phyloP scores from a whole-genome alignment of 2,888 invertebrate genomes.

The Mamestra brassicae region DNA sequence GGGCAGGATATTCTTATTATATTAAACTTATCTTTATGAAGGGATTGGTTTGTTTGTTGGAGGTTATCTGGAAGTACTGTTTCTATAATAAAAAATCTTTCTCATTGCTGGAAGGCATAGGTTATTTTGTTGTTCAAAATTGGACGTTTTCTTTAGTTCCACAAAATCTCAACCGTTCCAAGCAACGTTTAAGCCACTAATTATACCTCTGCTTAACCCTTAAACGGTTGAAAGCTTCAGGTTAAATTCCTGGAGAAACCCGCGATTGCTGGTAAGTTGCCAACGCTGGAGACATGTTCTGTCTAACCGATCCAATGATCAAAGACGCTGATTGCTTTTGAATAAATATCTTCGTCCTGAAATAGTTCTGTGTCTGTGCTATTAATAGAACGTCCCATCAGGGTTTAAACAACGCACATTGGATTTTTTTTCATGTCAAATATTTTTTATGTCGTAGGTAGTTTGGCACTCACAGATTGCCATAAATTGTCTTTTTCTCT shows the following conservation, averaged over 20 bases:
- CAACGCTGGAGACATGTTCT: constrained; percentile 36
- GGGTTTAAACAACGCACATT: background rate
- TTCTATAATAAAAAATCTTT: no score
- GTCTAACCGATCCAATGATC: constrained; percentile 36
- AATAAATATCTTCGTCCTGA: constrained; percentile 31
- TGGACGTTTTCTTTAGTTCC: no score
- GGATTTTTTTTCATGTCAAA: no score
- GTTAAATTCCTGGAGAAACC: constrained; percentile 44
- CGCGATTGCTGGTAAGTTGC: constrained; percentile 35
- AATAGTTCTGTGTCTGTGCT: constrained; percentile 21
- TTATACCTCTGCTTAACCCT: constrained; percentile 19
- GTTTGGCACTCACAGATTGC: no score
- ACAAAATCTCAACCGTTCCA: background rate
- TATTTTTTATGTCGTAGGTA: no score
- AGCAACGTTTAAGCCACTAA: background rate
- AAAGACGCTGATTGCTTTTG: constrained; percentile 46
- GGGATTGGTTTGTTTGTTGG: background rate
- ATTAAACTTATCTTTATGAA: background rate
- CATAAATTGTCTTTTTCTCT: no score
- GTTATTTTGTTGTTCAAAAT: no score
- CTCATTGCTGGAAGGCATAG: no score
- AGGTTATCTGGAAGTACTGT: no score
- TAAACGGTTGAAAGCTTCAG: constrained; percentile 10
- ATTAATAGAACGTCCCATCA: constrained; percentile 15
- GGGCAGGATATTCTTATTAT: no score